Base-by-base conservation (phyloP, 2,888 invertebrate species). In the Agrypnus murinus region DNA sequence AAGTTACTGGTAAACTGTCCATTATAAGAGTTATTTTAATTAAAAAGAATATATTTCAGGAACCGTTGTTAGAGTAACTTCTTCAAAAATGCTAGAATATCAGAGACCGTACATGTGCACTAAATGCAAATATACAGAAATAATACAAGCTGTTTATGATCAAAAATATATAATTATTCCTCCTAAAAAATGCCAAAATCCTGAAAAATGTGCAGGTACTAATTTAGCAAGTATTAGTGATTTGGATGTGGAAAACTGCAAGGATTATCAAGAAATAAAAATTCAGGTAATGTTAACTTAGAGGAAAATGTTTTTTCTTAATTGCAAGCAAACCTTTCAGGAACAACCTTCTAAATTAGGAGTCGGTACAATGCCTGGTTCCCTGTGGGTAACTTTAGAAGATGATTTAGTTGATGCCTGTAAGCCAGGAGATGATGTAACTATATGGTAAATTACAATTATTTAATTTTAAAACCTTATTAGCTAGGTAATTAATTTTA, bases 371-470 rank as follows among this genome's bases (percentile, higher is more conserved):
- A 91, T 94, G 78, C 95, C 95, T 0, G 89, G 91, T 10, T 90
- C 93, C 0, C 89, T 95, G 87, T 91, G 91, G 90, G 91, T 94
- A 0, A 91, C 93, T 0, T 81, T 95, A 45, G 93, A 95, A 81
- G 92, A 96, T 86, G 96, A 96, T 85, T 87, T 97, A 19, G 95
- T 96, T 0, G 95, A 96, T 84, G 86, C 87, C 72, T 95, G 95
- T 82, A 94, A 95, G 84, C 95, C 96, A 60, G 97, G 97, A 0
- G 96, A 97, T 87, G 93, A 94, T 87, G 90, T 96, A 12, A 90
- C 92, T 74, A 90, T 96, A 74, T 93, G 93, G 96, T 95, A 86
- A 15, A 6, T 3, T 43, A 53, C 10, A 10, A 40, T n/a, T 8
- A 15, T 55, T 60, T 58, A 40, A 62, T 76, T 77, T 7, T 5